Evolutionary conservation across 2,797 vertebrate genomes (phyloP).

Genomic region (Microchirus variegatus): DNA sequence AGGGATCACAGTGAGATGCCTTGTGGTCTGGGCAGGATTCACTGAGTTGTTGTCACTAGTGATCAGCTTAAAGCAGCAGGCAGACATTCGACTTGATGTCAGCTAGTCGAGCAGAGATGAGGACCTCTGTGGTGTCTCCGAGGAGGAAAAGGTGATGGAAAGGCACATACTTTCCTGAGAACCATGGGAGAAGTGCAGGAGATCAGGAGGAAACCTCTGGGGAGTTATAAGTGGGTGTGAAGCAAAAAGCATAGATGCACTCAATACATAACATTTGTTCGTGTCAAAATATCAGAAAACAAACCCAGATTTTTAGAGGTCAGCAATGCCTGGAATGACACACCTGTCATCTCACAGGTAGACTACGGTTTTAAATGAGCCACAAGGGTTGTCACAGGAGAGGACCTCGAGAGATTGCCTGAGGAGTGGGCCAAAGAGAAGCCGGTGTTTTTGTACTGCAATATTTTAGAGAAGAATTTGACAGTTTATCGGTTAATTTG

Average conservation of each 20-base stretch:
- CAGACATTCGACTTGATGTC: constrained; percentile 55
- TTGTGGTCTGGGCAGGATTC: constrained; percentile 42
- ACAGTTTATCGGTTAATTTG: constrained; percentile 52
- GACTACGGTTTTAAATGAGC: constrained; percentile 8
- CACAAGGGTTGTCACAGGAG: too few species aligned
- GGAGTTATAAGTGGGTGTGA: constrained; percentile 1
- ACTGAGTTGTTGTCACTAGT: constrained; percentile 48
- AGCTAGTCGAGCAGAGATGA: constrained; percentile 46
- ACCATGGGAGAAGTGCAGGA: neutral
- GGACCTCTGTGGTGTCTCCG: constrained; percentile 12
- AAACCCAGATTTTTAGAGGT: constrained; percentile 17
- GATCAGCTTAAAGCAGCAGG: constrained; percentile 42
- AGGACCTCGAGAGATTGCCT: neutral
- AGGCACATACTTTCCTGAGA: neutral
- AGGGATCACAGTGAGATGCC: constrained; percentile 46
- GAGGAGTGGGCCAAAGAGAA: constrained; percentile 18
- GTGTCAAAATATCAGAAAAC: neutral
- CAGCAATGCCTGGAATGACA: neutral
- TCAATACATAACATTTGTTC: constrained; percentile 5
- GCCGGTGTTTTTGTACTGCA: constrained; percentile 44
- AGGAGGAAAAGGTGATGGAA: constrained; percentile 4
- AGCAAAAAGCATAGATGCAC: neutral
- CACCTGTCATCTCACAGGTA: constrained; percentile 12
- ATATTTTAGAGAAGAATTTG: constrained; percentile 48
- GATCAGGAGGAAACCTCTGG: neutral